phyloP scores from a whole-genome alignment of 2,113 vertebrate genomes.

The Epinephelus moara region DNA sequence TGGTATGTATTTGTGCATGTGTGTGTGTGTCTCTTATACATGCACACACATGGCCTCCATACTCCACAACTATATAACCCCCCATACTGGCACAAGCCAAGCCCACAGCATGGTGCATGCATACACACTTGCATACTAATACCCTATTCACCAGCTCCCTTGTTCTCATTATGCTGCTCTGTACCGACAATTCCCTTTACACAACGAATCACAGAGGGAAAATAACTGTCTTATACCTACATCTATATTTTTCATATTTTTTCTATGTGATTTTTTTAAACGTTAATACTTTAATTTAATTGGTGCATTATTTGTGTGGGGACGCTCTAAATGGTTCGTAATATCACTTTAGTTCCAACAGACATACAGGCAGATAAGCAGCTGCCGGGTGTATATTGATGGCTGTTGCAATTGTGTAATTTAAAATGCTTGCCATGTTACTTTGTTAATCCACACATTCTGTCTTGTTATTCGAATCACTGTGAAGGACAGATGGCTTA shows the following conservation, averaged over 20 bases:
- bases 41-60: constrained; percentile 36
- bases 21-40: constrained; percentile 15
- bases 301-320: too few relatives aligned
- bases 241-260: background rate
- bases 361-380: too few relatives aligned
- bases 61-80: constrained; percentile 23
- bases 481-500: too few relatives aligned
- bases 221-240: too few relatives aligned
- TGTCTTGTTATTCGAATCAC: too few relatives aligned
- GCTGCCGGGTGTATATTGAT: too few relatives aligned
- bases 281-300: background rate
- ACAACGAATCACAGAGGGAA: background rate
- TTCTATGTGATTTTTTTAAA: background rate
- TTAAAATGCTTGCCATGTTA: too few relatives aligned
- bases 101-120: constrained; percentile 33
- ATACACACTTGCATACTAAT: constrained; percentile 50
- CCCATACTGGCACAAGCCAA: constrained; percentile 38
- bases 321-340: background rate
- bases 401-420: too few relatives aligned
- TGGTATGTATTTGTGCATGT: constrained; percentile 11
- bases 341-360: background rate
- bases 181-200: constrained; percentile 15
- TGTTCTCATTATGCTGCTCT: constrained; percentile 24
- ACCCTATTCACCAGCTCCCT: background rate
- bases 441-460: too few relatives aligned